These are phyloP conservation scores for Caenorhabditis sp. DNA, from an alignment of 2,888 invertebrate species.

Conservation along the genomic window DNA sequence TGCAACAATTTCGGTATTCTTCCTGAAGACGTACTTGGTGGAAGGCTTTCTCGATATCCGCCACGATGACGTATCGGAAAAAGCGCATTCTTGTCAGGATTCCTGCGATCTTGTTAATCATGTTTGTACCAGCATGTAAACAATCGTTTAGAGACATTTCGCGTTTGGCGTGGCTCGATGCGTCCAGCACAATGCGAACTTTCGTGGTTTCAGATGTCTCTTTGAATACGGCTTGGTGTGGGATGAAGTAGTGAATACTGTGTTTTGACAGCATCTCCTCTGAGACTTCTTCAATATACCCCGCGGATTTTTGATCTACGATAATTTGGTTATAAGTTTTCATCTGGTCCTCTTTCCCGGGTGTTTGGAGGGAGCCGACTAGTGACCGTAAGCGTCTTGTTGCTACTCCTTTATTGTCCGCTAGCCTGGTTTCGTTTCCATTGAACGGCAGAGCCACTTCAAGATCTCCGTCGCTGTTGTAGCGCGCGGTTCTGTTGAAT, in stretches of 20 bases:
- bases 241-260: slow-evolving; percentile 1
- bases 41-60: slow-evolving; percentile 35
- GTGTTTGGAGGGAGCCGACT: background rate
- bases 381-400: background rate
- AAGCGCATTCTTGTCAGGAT: slow-evolving; percentile 2
- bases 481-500: background rate
- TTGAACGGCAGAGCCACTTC: slow-evolving; percentile 18
- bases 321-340: background rate
- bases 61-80: background rate
- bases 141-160: slow-evolving; percentile 35
- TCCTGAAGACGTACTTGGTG: slow-evolving; percentile 18
- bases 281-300: slow-evolving; percentile 6
- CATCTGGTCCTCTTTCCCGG: background rate
- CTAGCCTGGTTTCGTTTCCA: background rate
- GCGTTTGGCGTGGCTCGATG: background rate
- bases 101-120: background rate
- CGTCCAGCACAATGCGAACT: slow-evolving; percentile 26
- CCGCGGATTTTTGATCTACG: background rate
- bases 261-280: background rate
- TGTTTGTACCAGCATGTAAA: slow-evolving; percentile 12
- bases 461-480: too few species aligned
- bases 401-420: background rate
- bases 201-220: slow-evolving; percentile 6
- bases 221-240: slow-evolving; percentile 7
- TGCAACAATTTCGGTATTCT: slow-evolving; percentile 1